Percentiles rank a stretch among this genome's conserved stretches.
These are phyloP conservation scores for Dryas iulia DNA, from an alignment of 1,140 invertebrate species.

Conservation along the genomic window DNA sequence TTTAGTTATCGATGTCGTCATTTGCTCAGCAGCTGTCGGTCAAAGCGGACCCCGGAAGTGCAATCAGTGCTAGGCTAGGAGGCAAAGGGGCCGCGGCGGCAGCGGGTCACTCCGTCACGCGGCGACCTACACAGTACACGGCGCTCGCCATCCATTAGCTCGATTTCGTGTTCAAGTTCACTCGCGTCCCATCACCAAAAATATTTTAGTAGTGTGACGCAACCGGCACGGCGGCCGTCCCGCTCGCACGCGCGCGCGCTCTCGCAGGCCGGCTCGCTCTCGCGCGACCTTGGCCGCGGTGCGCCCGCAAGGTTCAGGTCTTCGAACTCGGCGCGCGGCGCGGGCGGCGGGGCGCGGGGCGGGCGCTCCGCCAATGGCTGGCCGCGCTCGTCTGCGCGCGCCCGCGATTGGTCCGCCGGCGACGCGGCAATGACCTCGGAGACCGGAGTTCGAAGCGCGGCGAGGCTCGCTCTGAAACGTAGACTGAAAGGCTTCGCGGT, in stretches of 20 bases:
- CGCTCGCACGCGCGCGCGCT: slow-evolving; percentile 57
- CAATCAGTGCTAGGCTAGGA: slow-evolving; percentile 41
- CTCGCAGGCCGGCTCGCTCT: slow-evolving; percentile 65
- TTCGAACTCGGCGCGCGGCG: slow-evolving; percentile 73
- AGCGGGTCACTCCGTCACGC: slow-evolving; percentile 75
- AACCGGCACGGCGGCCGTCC: slow-evolving; percentile 61
- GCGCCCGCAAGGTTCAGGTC: slow-evolving; percentile 80
- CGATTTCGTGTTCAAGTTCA: slow-evolving; percentile 78
- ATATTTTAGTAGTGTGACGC: slow-evolving; percentile 79
- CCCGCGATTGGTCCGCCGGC: slow-evolving; percentile 66
- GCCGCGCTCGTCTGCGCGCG: slow-evolving; percentile 63
- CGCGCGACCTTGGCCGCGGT: slow-evolving; percentile 79
- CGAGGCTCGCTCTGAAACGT: slow-evolving; percentile 68
- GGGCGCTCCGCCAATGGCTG: slow-evolving; percentile 62
- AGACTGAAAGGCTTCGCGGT: slow-evolving; percentile 59
- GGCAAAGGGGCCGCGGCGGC: slow-evolving; percentile 55
- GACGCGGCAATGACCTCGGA: slow-evolving; percentile 81
- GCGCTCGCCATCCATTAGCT: slow-evolving; percentile 73
- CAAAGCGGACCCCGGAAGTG: slow-evolving; percentile 46
- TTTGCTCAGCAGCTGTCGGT: neutral
- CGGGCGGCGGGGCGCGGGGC: slow-evolving; percentile 54
- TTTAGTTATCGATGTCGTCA: neutral
- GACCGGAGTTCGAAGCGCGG: slow-evolving; percentile 79
- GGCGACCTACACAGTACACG: slow-evolving; percentile 63
- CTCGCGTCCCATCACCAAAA: slow-evolving; percentile 78